Conservation (phyloP, 2,888 invertebrate species). For the Drosophila mettleri region DNA sequence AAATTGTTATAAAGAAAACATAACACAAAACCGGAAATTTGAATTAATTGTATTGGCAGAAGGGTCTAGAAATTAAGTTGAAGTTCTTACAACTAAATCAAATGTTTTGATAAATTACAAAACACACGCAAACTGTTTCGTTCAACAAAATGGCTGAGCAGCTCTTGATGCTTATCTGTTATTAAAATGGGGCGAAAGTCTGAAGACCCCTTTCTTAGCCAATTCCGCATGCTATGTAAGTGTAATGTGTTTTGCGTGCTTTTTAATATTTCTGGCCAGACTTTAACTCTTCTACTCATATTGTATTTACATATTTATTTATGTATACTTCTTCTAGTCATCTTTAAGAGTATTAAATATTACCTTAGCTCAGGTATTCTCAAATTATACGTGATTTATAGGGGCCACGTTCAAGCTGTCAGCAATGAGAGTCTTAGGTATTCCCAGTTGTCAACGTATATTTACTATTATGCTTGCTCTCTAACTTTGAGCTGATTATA, state of each 20-base stretch:
- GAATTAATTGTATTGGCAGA: conserved; percentile 22
- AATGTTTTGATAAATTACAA: conserved; percentile 75
- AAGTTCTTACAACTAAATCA: conserved; percentile 75
- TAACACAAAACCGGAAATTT: neutral
- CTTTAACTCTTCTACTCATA: neutral
- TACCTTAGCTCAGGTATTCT: conserved; percentile 36
- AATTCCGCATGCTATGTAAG: conserved; percentile 3
- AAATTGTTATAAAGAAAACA: neutral
- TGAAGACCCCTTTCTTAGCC: conserved; percentile 8
- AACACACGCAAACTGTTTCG: conserved; percentile 67
- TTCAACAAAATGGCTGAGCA: conserved; percentile 70
- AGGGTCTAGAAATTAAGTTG: conserved; percentile 58
- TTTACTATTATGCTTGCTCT: conserved; percentile 66
- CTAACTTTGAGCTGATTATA: conserved; percentile 58
- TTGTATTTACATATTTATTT: conserved; percentile 24
- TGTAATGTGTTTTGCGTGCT: conserved; percentile 7
- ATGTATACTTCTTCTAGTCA: neutral
- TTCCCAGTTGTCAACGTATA: conserved; percentile 68
- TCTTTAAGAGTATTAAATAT: conserved; percentile 3
- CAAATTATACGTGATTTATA: conserved; percentile 62
- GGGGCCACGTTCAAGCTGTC: conserved; percentile 59
- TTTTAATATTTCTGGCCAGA: conserved; percentile 2
- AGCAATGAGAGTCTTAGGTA: conserved; percentile 45
- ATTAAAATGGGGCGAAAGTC: conserved; percentile 62
- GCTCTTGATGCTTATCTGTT: conserved; percentile 66